Evolutionary conservation across 2,888 invertebrate genomes (phyloP), one percentile per base, ranked within the genome.

Genomic region (Acanthopleura granulata): DNA sequence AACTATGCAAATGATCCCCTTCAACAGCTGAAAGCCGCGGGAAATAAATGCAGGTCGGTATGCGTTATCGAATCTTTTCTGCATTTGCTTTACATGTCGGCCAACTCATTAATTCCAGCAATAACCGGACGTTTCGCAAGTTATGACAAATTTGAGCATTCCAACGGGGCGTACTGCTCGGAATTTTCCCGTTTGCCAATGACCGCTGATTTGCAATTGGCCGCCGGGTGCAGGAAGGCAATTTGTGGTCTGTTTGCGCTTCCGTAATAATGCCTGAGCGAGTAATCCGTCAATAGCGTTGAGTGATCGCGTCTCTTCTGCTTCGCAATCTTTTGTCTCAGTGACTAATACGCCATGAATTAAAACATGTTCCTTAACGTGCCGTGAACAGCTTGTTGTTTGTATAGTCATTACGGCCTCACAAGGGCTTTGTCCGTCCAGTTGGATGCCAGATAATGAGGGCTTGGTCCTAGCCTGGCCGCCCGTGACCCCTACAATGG

Each of bases 111-210:
- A 40, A 40, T 40, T 40, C 22, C 18, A 22, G 18, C 57, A 57
- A n/a, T 57, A 57, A 22, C n/a, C 57, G 57, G 57, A 57, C 22
- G 22, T 57, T 57, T 57, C 57, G 57, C 22, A 57, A 57, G 18
- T 57, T 57, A 57, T 57, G n/a, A 57, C 57, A 18, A 57, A 57
- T 57, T 57, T 57, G 18, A 57, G 18, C 57, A 57, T 57, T 57
- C 57, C 57, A 22, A 22, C 57, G 22, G 18, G 57, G 3, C 40
- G 9, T 40, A 40, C 40, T 40, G 9, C 40, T 40, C 40, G 40
- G 40, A 40, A 40, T 40, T 40, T 40, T 40, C 9, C 9, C 40
- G 40, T 40, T 40, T 57, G 57, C 18, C n/a, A 57, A 57, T 4
- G n/a, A n/a, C 57, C 57, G 22, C 22, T 57, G 57, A 57, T 57